Evolutionary conservation across 2,797 vertebrate species (phyloP).

Genomic region (Balearica regulorum): DNA sequence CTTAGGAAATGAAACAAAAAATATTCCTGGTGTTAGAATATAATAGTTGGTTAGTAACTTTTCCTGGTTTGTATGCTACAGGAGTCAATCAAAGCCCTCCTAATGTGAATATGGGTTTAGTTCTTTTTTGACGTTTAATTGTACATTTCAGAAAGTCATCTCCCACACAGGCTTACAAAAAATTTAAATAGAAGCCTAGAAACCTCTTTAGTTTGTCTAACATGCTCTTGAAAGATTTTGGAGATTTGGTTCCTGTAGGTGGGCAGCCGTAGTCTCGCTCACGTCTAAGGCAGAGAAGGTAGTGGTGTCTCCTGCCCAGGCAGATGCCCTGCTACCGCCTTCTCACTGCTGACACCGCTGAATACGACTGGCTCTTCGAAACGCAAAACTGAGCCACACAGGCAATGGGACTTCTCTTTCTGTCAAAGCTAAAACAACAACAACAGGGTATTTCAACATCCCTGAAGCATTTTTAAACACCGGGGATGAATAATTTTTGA

Average conservation of each 20-base stretch:
- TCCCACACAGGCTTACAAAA: not conserved
- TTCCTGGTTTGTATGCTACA: not conserved
- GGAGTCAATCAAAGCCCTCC: not conserved
- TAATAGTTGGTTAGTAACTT: not conserved
- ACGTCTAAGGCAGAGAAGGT: not conserved
- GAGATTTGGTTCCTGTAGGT: not conserved
- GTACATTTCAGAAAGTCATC: not conserved
- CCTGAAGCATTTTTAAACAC: not conserved
- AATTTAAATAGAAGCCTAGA: not conserved
- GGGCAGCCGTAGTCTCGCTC: not conserved
- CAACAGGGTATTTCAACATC: not conserved
- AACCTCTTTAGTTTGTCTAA: not conserved
- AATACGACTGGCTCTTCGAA: accelerated
- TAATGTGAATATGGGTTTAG: not conserved
- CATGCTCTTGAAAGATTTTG: not conserved
- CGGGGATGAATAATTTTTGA: not conserved
- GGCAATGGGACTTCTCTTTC: not conserved
- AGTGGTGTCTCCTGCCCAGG: not conserved
- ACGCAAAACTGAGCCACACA: not conserved
- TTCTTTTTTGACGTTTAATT: not conserved
- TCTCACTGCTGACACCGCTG: no score
- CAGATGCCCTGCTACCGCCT: not conserved
- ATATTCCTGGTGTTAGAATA: not conserved
- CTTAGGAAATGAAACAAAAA: not conserved
- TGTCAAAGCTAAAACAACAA: not conserved